Percentiles rank a stretch among this genome's conserved stretches.
Conservation (phyloP, 2,797 vertebrate genomes). For the Megaceryle alcyon region DNA sequence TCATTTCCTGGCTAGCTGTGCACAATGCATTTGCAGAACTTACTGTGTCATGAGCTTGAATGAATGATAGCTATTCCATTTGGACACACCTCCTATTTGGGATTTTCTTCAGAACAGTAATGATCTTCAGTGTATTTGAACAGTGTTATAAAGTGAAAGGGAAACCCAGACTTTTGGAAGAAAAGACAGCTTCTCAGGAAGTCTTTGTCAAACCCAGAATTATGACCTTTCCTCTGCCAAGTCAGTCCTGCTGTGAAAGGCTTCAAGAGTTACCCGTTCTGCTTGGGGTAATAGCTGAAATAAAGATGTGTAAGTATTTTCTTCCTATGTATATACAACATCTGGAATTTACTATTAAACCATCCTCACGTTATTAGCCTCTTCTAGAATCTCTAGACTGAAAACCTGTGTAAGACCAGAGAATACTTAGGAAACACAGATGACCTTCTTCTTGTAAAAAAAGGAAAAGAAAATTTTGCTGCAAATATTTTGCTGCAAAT, state of each 20-base stretch:
- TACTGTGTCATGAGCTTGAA: conserved; percentile 16
- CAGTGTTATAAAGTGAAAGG: conserved; percentile 1
- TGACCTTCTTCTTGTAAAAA: not conserved
- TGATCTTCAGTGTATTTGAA: not conserved
- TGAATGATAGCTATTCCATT: not conserved
- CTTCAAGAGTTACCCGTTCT: not conserved
- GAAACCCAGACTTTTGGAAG: not conserved
- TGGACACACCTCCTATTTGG: not conserved
- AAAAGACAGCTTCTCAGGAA: not conserved
- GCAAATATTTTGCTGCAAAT: not conserved
- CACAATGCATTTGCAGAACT: not conserved
- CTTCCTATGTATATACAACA: not conserved
- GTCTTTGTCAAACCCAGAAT: not conserved
- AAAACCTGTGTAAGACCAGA: not conserved
- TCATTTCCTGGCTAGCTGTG: not conserved
- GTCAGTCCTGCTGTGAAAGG: not conserved
- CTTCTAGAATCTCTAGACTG: not conserved
- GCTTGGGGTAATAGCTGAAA: not conserved
- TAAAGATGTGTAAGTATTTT: not conserved
- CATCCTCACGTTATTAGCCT: not conserved
- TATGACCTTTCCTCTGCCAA: conserved; percentile 34
- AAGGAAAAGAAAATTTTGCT: not conserved
- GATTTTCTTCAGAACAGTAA: not conserved
- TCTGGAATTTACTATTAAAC: not conserved
- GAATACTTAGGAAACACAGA: not conserved